Percentiles rank a stretch among this genome's conserved stretches.
Conservation (phyloP, 2,888 invertebrate species). For the Trichacis sp. region DNA sequence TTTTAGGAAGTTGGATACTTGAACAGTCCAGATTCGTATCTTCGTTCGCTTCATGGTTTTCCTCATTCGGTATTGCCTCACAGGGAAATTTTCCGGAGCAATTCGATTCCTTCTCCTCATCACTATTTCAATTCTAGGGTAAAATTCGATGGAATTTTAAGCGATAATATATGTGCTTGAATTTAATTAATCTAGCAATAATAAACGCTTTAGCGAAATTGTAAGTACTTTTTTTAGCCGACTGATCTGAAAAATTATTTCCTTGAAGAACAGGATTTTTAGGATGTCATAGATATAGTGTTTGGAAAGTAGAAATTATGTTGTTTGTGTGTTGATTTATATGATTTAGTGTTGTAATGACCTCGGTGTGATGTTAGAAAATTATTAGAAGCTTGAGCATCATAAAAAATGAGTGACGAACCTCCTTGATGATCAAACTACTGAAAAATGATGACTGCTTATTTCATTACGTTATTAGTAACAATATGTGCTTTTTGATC, state of each 20-base stretch:
- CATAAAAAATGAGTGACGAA: background rate
- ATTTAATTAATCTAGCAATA: too few relatives aligned
- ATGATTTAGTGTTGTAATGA: constrained; percentile 39
- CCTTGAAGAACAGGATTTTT: too few relatives aligned
- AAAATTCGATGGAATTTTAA: constrained; percentile 40
- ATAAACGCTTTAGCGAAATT: too few relatives aligned
- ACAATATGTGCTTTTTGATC: too few relatives aligned
- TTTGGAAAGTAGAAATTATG: too few relatives aligned
- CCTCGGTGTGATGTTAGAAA: constrained; percentile 60
- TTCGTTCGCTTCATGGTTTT: constrained; percentile 27
- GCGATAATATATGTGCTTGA: too few relatives aligned
- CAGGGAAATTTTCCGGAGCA: constrained; percentile 56
- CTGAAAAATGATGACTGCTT: too few relatives aligned
- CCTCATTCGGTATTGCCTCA: constrained; percentile 31
- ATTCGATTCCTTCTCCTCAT: constrained; percentile 61
- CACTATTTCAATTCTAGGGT: constrained; percentile 66
- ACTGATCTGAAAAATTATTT: background rate
- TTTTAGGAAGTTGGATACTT: constrained; percentile 59
- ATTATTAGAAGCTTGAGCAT: constrained; percentile 4
- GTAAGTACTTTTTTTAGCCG: too few relatives aligned
- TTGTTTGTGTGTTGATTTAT: constrained; percentile 12
- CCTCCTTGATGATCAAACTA: constrained; percentile 1
- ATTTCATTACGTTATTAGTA: too few relatives aligned
- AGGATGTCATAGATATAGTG: too few relatives aligned
- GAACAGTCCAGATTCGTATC: constrained; percentile 62